Evolutionary conservation across 2,113 vertebrate species (phyloP).

Genomic region (Colaptes auratus): DNA sequence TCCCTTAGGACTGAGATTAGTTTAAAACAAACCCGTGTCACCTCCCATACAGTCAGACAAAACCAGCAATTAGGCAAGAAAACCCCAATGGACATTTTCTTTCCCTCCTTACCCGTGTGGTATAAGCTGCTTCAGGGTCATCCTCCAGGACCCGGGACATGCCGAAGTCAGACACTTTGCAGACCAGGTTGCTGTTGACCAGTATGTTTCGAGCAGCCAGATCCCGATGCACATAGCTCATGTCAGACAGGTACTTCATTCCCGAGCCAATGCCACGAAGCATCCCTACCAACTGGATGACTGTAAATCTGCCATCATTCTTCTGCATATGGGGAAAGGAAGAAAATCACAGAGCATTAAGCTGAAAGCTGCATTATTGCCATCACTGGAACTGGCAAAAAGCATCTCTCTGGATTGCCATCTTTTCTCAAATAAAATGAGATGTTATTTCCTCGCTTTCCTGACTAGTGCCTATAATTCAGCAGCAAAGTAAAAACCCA

Average conservation of each 20-base stretch:
- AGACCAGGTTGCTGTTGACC: slow-evolving; percentile 97
- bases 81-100: background rate
- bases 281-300: slow-evolving; percentile 97
- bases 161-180: slow-evolving; percentile 97
- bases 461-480: slow-evolving; percentile 61
- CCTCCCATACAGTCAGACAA: background rate
- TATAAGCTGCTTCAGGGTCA: slow-evolving; percentile 95
- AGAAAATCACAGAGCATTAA: slow-evolving; percentile 37
- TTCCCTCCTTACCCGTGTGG: slow-evolving; percentile 86
- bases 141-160: slow-evolving; percentile 98
- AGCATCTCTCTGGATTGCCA: background rate
- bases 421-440: slow-evolving; percentile 31
- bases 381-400: background rate
- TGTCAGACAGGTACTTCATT: slow-evolving; percentile 98
- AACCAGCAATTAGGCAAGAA: background rate
- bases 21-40: slow-evolving; percentile 2
- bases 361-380: slow-evolving; percentile 41
- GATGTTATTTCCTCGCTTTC: slow-evolving; percentile 26
- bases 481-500: background rate
- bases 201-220: slow-evolving; percentile 95
- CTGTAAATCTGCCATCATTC: slow-evolving; percentile 96
- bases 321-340: slow-evolving; percentile 77
- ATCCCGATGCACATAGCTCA: slow-evolving; percentile 98
- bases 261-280: slow-evolving; percentile 95
- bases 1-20: background rate